Base-by-base conservation (phyloP, 2,888 invertebrate genomes). In the Sesia bembeciformis region DNA sequence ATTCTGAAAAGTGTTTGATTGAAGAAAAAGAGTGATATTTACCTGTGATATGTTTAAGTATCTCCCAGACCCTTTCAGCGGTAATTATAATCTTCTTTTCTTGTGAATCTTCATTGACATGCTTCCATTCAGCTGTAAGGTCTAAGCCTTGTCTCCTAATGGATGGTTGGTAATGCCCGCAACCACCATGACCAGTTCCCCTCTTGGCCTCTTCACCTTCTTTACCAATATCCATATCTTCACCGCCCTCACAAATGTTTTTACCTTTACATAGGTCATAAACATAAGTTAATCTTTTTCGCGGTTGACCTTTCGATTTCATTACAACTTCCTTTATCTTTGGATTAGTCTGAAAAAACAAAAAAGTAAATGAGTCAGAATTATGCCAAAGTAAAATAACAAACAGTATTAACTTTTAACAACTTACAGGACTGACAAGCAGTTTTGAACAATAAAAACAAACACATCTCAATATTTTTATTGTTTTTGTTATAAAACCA, bases 371-470 rank as follows among this genome's bases (percentile, higher is more conserved):
- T 23, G 23, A 23, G 23, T 23, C 23, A 2, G 23, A 23, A 23
- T 1, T 23, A 23, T 23, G 23, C 23, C 23, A 23, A 23, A 23
- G 23, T 23, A 23, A 23, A 23, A 23, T 23, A 23, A 23, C 23
- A 23, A 23, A 23, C 23, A 23, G 54, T 49, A 50, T 40, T 49
- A 50, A 39, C 52, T 6, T 23, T 23, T 23, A 50, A 40, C 40
- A 58, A 93, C 95, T 95, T 91, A 96, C 96, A 49, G 97, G 96
- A 70, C 96, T 98, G 57, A 99, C 97, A 61, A 99, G 92, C 68
- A 99, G 90, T 81, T 98, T 98, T 51, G 99, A 99, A 83, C 99
- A 99, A 80, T 97, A 99, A 82, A 98, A 99, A 80, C 99, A 99
- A 39, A 99, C 98, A 84, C 99, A 99, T 84, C 99, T 91, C n/a